Evolutionary conservation across 2,113 vertebrate genomes (phyloP).

Genomic region (Trematomus loennbergii): DNA sequence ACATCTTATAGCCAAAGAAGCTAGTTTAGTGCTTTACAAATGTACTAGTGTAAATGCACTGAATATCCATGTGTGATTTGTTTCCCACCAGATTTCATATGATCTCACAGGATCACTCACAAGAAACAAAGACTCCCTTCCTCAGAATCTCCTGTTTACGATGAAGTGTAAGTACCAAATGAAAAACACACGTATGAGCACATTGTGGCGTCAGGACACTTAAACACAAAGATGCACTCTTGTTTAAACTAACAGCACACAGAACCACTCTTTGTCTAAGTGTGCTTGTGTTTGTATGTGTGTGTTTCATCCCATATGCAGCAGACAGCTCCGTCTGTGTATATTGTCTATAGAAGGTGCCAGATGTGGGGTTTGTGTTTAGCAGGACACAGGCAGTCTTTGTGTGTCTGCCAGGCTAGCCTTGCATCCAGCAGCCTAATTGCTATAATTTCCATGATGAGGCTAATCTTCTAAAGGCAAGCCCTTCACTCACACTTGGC

Average conservation of each 20-base stretch:
- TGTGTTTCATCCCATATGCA: conserved; percentile 55
- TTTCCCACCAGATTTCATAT: conserved; percentile 89
- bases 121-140: conserved; percentile 94
- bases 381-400: conserved; percentile 64
- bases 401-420: conserved; percentile 73
- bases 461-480: conserved; percentile 77
- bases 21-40: no score
- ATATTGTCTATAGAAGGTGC: conserved; percentile 75
- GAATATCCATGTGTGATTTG: conserved; percentile 34
- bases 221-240: conserved; percentile 63
- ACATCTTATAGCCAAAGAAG: no score
- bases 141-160: conserved; percentile 93
- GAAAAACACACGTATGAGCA: conserved; percentile 50
- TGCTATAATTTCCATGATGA: conserved; percentile 81
- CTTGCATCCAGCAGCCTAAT: conserved; percentile 75
- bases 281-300: conserved; percentile 44
- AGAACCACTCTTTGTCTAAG: conserved; percentile 62
- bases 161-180: conserved; percentile 93
- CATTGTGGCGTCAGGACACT: conserved; percentile 64
- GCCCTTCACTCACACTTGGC: conserved; percentile 72
- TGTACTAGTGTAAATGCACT: not conserved
- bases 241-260: conserved; percentile 58
- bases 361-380: conserved; percentile 79
- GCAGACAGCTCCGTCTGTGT: conserved; percentile 71
- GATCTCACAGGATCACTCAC: conserved; percentile 90